These are phyloP conservation scores for Stichopus chloronotus DNA, from an alignment of 35 echinoderm and acorn worm species.

Conservation along the genomic window DNA sequence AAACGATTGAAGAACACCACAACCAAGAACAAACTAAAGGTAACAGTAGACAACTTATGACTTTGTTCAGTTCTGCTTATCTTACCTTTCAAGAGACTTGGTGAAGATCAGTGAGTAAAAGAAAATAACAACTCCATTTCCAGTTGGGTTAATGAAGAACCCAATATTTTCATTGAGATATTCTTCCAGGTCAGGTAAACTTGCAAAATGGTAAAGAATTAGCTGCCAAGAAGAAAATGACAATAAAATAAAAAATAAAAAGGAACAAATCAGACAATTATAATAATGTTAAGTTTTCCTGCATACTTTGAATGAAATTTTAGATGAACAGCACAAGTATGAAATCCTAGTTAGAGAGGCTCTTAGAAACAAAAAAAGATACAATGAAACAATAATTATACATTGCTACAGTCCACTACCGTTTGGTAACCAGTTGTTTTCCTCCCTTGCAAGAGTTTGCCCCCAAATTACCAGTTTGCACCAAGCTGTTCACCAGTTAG, in stretches of 20 bases:
- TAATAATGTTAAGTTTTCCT: neutral
- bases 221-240: conserved; percentile 55
- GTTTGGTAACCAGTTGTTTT: too few species aligned
- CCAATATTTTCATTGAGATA: conserved; percentile 82
- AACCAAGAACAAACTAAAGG: too few species aligned
- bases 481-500: too few species aligned
- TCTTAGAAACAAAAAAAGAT: neutral
- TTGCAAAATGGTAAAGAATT: conserved; percentile 84
- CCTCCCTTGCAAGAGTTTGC: too few species aligned
- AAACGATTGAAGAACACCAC: too few species aligned
- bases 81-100: conserved; percentile 92
- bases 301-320: neutral
- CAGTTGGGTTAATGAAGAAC: conserved; percentile 61
- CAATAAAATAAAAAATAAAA: neutral
- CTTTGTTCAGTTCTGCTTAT: too few species aligned
- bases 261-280: neutral
- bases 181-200: conserved; percentile 68
- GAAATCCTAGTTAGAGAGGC: too few species aligned
- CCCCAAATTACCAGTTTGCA: too few species aligned
- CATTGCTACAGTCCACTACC: too few species aligned
- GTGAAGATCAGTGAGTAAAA: conserved; percentile 87
- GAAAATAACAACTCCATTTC: conserved; percentile 78
- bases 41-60: too few species aligned
- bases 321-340: too few species aligned
- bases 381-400: too few species aligned